A percentile compares a stretch with the other conserved stretches of the same genome.
Evolutionary conservation across 2,113 vertebrate genomes (phyloP).

Genomic region (Ancistrus triradiatus): DNA sequence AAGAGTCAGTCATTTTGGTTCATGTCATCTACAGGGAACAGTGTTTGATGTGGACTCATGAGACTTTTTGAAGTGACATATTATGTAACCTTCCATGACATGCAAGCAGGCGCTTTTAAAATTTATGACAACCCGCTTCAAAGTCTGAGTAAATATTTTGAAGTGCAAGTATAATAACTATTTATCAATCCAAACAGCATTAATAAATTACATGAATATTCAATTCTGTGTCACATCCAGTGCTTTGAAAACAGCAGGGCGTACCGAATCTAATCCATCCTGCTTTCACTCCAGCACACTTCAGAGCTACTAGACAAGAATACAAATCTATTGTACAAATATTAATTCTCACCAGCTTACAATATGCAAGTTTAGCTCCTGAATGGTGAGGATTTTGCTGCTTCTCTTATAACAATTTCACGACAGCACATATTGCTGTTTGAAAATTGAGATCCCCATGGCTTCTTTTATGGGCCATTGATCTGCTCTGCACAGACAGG

Average conservation of each 20-base stretch:
- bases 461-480: constrained; percentile 43
- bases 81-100: background rate
- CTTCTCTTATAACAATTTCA: constrained; percentile 36
- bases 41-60: constrained; percentile 39
- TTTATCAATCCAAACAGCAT: constrained; percentile 41
- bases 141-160: constrained; percentile 47
- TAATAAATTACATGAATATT: constrained; percentile 33
- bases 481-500: constrained; percentile 28
- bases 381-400: constrained; percentile 10
- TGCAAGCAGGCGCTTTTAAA: constrained; percentile 24
- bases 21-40: constrained; percentile 4
- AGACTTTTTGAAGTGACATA: constrained; percentile 35
- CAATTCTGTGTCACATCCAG: background rate
- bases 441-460: constrained; percentile 29
- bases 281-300: constrained; percentile 8
- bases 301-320: constrained; percentile 5
- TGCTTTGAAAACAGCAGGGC: constrained; percentile 5
- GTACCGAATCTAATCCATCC: constrained; percentile 26
- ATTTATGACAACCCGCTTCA: constrained; percentile 44
- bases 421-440: constrained; percentile 33
- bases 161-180: constrained; percentile 43
- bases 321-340: constrained; percentile 29
- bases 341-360: constrained; percentile 1
- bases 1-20: too few relatives aligned
- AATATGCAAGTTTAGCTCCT: background rate